A percentile compares a stretch with the other conserved stretches of the same genome.
These are phyloP conservation scores for Drosophila differens DNA, from an alignment of 2,888 invertebrate species.

Conservation along the genomic window DNA sequence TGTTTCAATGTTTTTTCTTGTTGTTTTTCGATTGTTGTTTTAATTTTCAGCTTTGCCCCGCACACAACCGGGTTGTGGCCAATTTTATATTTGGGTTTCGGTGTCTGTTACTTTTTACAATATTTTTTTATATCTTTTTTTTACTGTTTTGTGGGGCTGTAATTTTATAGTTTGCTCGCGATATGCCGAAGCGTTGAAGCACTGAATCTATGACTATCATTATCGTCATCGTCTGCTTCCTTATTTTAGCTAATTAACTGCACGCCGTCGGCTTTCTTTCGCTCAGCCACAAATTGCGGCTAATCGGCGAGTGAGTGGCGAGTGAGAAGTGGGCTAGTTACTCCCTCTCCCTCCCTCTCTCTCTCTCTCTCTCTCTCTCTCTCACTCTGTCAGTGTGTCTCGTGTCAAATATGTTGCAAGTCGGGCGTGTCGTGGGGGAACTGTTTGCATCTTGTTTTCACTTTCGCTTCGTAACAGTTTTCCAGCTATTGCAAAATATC, in stretches of 20 bases:
- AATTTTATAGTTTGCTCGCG: slow-evolving; percentile 61
- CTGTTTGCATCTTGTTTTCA: slow-evolving; percentile 50
- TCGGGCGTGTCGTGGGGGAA: slow-evolving; percentile 37
- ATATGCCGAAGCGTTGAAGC: slow-evolving; percentile 30
- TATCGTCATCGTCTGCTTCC: slow-evolving; percentile 72
- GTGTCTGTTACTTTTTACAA: slow-evolving; percentile 57
- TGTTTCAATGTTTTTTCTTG: not conserved
- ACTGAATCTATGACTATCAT: slow-evolving; percentile 45
- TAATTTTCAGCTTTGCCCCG: slow-evolving; percentile 41
- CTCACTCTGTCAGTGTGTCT: slow-evolving; percentile 6
- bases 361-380: not conserved
- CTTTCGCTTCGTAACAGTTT: slow-evolving; percentile 64
- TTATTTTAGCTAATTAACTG: slow-evolving; percentile 73
- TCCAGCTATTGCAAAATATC: slow-evolving; percentile 64
- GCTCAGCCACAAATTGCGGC: slow-evolving; percentile 56
- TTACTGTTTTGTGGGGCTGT: slow-evolving; percentile 60
- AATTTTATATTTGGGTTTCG: slow-evolving; percentile 73
- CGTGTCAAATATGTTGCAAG: slow-evolving; percentile 42
- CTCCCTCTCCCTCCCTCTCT: not conserved
- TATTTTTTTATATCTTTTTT: not conserved
- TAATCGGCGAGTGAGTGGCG: slow-evolving; percentile 50
- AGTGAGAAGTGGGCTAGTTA: slow-evolving; percentile 3
- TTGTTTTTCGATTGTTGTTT: slow-evolving; percentile 63
- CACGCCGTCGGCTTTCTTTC: slow-evolving; percentile 54
- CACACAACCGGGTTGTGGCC: slow-evolving; percentile 8